Conservation (phyloP, 2,797 vertebrate species). For the Pangasius sanitwongsei region DNA sequence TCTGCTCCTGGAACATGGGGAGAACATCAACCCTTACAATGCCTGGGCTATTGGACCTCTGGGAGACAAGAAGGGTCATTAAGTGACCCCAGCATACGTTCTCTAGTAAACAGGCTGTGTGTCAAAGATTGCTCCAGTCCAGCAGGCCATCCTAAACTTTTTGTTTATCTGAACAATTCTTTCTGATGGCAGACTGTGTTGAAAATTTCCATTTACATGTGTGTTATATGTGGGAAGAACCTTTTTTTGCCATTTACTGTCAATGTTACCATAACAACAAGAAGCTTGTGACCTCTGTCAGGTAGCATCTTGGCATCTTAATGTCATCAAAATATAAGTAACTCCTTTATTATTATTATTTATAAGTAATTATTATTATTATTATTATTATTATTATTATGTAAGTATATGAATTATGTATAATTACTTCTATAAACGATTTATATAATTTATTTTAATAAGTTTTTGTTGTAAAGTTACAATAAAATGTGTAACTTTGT, state of each 20-base stretch:
- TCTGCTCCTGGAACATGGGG: constrained; percentile 19
- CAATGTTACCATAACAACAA: background rate
- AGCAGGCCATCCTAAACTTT: constrained; percentile 16
- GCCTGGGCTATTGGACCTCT: constrained; percentile 55
- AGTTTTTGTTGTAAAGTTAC: background rate
- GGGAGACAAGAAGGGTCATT: constrained; percentile 63
- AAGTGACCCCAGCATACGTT: constrained; percentile 50
- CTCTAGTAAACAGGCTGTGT: constrained; percentile 38
- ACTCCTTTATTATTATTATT: background rate
- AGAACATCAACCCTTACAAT: constrained; percentile 43
- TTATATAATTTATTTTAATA: background rate
- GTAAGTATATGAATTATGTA: background rate
- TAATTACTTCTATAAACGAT: background rate
- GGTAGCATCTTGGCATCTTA: background rate
- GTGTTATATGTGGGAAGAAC: background rate
- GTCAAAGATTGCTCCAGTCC: constrained; percentile 60
- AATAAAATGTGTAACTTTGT: background rate
- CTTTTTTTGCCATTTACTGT: background rate
- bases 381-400: background rate
- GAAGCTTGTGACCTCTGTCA: background rate
- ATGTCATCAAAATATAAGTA: background rate
- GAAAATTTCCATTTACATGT: background rate
- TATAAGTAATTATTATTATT: background rate
- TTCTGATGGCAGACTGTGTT: background rate
- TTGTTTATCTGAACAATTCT: background rate